Conservation (phyloP, 2,888 invertebrate genomes). For the Erannis defoliaria region DNA sequence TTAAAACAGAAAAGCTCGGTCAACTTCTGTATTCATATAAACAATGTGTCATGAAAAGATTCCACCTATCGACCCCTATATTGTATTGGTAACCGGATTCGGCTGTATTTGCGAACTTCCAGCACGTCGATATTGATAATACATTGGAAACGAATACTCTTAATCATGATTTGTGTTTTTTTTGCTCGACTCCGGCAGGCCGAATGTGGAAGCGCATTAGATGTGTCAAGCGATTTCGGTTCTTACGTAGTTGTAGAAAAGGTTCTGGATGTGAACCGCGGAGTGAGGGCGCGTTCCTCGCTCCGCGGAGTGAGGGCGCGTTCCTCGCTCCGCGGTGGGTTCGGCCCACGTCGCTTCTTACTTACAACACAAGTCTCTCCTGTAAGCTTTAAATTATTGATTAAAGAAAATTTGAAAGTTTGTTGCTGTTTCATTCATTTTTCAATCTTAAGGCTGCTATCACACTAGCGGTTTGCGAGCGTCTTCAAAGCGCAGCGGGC, state of each 20-base stretch:
- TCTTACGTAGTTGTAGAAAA: constrained; percentile 56
- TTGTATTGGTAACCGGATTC: not conserved
- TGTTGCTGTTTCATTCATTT: constrained; percentile 63
- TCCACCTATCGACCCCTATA: not conserved
- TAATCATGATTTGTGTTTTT: constrained; percentile 60
- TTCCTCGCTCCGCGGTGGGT: constrained; percentile 10
- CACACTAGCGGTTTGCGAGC: too few relatives aligned
- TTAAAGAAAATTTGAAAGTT: constrained; percentile 85
- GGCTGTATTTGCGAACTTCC: not conserved
- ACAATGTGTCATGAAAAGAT: too few relatives aligned
- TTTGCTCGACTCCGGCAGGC: constrained; percentile 51
- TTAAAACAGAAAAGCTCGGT: not conserved
- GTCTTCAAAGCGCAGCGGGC: too few relatives aligned
- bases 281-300: constrained; percentile 36
- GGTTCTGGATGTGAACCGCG: constrained; percentile 56
- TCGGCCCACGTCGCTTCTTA: constrained; percentile 56
- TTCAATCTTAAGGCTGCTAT: too few relatives aligned
- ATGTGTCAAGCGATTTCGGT: constrained; percentile 59
- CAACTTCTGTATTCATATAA: not conserved
- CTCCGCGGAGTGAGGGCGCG: constrained; percentile 34
- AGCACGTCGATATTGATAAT: constrained; percentile 42
- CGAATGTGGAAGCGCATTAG: constrained; percentile 53
- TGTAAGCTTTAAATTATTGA: constrained; percentile 86
- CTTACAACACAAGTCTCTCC: constrained; percentile 73
- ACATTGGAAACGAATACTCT: constrained; percentile 51